Evolutionary conservation across 2,888 invertebrate genomes (phyloP).

Genomic region (Operophtera brumata): DNA sequence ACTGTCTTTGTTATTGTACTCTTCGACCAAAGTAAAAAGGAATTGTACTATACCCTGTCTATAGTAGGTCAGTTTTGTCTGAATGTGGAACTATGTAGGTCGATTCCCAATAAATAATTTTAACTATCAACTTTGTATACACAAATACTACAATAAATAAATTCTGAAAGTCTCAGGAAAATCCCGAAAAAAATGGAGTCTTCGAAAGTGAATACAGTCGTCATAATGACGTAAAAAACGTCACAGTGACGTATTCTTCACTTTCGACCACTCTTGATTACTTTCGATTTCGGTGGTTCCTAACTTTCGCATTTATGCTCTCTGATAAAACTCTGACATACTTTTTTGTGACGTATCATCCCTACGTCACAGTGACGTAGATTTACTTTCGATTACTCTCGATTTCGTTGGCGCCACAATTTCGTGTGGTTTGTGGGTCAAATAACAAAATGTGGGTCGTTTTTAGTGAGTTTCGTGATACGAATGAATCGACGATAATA

Average conservation of each 20-base stretch:
- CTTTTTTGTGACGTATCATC: conserved; percentile 4
- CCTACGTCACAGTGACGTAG: conserved; percentile 30
- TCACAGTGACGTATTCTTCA: conserved; percentile 25
- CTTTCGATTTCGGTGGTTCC: conserved; percentile 1
- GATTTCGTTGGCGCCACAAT: conserved; percentile 2
- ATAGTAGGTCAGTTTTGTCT: no score
- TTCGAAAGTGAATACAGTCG: no score
- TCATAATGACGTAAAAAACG: conserved; percentile 19
- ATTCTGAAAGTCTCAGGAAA: no score
- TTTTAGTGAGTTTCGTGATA: conserved; percentile 9
- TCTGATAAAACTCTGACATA: neutral
- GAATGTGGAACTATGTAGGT: no score
- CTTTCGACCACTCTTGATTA: neutral
- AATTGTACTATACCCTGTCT: no score
- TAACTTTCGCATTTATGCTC: conserved; percentile 7
- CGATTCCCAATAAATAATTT: no score
- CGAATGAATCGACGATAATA: neutral
- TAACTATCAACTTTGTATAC: no score
- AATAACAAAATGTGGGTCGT: neutral
- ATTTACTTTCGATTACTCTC: neutral
- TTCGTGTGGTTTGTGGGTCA: conserved; percentile 9
- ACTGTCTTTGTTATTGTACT: no score
- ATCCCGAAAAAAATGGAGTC: no score
- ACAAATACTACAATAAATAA: no score
- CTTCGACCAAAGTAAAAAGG: no score